Conservation (phyloP, 2,113 vertebrate species). For the Paralichthys olivaceus region DNA sequence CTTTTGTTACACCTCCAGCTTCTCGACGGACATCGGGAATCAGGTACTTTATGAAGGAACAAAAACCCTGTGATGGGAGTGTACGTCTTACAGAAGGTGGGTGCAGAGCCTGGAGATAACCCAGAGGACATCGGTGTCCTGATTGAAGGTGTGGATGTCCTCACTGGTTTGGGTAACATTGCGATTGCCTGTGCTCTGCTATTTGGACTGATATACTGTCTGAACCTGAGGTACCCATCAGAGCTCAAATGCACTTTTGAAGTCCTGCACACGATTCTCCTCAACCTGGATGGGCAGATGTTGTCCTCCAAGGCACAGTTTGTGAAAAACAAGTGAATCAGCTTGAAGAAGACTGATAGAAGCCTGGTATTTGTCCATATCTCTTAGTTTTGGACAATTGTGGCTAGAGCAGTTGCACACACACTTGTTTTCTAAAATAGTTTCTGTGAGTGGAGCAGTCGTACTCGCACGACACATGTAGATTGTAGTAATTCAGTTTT, state of each 20-base stretch:
- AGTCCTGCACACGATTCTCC: not conserved
- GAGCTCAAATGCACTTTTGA: slow-evolving; percentile 1
- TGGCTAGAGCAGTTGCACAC: too few species aligned
- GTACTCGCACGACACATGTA: too few species aligned
- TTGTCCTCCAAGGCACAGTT: not conserved
- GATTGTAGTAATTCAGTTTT: too few species aligned
- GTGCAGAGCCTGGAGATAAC: not conserved
- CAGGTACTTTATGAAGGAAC: not conserved
- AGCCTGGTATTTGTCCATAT: too few species aligned
- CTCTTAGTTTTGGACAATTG: too few species aligned
- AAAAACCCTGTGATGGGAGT: not conserved
- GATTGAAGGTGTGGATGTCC: too few species aligned
- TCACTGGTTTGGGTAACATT: not conserved
- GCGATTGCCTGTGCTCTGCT: not conserved
- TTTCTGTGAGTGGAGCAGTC: too few species aligned
- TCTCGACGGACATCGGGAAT: too few species aligned
- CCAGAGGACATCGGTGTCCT: slow-evolving; percentile 1
- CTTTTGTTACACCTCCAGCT: too few species aligned
- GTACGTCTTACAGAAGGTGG: not conserved
- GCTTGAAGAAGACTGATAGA: too few species aligned
- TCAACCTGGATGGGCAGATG: not conserved
- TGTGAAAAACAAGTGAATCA: not conserved
- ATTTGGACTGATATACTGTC: slow-evolving; percentile 4
- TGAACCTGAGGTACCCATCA: not conserved
- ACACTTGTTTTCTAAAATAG: too few species aligned